These are phyloP conservation scores for Drosophila truncata DNA, from an alignment of 1,140 invertebrate species.

Conservation along the genomic window DNA sequence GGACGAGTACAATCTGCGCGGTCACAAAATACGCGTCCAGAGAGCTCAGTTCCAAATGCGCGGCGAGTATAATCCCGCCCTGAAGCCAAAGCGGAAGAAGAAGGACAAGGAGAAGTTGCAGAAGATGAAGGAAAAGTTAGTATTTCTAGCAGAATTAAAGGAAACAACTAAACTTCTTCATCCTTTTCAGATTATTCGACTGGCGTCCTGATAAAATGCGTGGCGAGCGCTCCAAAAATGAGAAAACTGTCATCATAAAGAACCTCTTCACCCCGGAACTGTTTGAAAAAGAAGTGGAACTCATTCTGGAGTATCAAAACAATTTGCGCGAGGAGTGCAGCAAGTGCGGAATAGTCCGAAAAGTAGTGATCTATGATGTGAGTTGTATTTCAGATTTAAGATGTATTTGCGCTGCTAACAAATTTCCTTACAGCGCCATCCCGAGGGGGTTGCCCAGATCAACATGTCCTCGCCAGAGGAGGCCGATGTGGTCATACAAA, in stretches of 20 bases:
- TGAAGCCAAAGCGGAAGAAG: constrained; percentile 96
- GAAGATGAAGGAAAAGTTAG: constrained; percentile 96
- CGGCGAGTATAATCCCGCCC: constrained; percentile 96
- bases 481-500: constrained; percentile 94
- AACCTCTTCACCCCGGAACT: constrained; percentile 96
- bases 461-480: constrained; percentile 95
- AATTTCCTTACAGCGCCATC: constrained; percentile 90
- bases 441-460: constrained; percentile 97
- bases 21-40: constrained; percentile 94
- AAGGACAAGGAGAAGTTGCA: constrained; percentile 96
- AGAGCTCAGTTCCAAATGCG: constrained; percentile 97
- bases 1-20: constrained; percentile 94
- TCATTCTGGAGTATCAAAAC: constrained; percentile 96
- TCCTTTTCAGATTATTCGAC: constrained; percentile 92
- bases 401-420: not conserved
- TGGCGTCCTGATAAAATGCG: constrained; percentile 97
- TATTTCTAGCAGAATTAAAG: no score
- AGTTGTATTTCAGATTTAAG: constrained; percentile 85
- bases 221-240: constrained; percentile 93
- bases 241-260: constrained; percentile 96
- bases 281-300: constrained; percentile 95
- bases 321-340: constrained; percentile 95
- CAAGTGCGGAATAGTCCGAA: constrained; percentile 97
- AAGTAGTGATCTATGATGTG: constrained; percentile 97
- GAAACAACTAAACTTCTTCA: not conserved